A percentile compares a stretch with the other conserved stretches of the same genome.
Conservation (phyloP, 1,140 invertebrate species). For the Hyles vespertilio region DNA sequence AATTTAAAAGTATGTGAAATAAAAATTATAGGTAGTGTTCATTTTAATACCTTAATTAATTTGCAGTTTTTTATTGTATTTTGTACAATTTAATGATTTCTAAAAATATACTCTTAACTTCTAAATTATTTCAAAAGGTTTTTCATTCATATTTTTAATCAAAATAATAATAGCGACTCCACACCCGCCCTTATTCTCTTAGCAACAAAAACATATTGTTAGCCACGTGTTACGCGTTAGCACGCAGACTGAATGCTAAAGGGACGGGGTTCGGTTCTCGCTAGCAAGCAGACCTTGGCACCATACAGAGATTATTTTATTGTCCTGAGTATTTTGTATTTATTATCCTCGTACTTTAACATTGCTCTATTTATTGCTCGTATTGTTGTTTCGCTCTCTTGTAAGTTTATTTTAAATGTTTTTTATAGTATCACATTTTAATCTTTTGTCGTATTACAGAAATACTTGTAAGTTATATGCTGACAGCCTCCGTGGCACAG, state of each 20-base stretch:
- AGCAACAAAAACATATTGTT: constrained; percentile 66
- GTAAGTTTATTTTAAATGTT: neutral
- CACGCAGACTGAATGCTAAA: constrained; percentile 55
- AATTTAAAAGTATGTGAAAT: no score
- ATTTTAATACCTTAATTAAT: no score
- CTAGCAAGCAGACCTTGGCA: constrained; percentile 8
- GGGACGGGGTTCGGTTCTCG: constrained; percentile 34
- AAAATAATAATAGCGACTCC: constrained; percentile 22
- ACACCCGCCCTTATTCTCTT: constrained; percentile 25
- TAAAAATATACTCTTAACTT: no score
- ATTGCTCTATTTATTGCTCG: neutral
- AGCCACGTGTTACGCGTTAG: constrained; percentile 59
- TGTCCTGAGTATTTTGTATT: constrained; percentile 1
- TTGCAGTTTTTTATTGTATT: no score
- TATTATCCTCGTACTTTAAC: neutral
- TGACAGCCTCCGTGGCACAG: no score
- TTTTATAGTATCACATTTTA: no score
- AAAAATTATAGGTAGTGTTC: no score
- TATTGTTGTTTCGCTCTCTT: neutral
- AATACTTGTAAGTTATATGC: no score
- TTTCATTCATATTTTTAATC: neutral
- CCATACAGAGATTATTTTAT: constrained; percentile 9
- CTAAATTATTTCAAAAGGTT: neutral
- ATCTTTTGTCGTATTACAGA: no score
- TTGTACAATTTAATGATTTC: no score